Evolutionary conservation across 2,113 vertebrate species (phyloP).

Genomic region (Gallinago media): DNA sequence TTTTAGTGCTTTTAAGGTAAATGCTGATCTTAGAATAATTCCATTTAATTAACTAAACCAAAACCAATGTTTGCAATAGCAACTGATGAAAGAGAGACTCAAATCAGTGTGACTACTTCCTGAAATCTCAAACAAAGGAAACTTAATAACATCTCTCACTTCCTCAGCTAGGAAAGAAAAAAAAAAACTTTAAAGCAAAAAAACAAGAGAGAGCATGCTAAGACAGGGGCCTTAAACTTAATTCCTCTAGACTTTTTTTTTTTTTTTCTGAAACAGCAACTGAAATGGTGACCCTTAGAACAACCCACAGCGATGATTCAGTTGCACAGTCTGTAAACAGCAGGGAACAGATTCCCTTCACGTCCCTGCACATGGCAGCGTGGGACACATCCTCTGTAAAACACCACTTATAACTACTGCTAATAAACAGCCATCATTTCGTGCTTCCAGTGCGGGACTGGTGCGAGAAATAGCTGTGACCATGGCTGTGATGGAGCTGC

Average conservation of each 20-base stretch:
- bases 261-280: background rate
- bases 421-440: background rate
- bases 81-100: background rate
- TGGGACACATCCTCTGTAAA: background rate
- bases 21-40: background rate
- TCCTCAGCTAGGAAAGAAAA: background rate
- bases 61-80: background rate
- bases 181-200: background rate
- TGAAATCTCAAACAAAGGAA: background rate
- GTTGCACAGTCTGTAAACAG: background rate
- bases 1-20: conserved; percentile 29
- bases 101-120: background rate
- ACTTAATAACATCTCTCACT: background rate
- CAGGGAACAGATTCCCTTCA: background rate
- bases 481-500: background rate
- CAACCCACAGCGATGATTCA: background rate
- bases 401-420: background rate
- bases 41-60: background rate
- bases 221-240: background rate
- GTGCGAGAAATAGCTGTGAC: background rate
- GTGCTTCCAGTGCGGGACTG: background rate
- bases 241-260: background rate
- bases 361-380: background rate
- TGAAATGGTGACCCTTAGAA: background rate
- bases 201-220: background rate